A percentile compares a stretch with the other conserved stretches of the same genome.
Conservation (phyloP, 1,140 invertebrate genomes). For the Chironomus tepperi region DNA sequence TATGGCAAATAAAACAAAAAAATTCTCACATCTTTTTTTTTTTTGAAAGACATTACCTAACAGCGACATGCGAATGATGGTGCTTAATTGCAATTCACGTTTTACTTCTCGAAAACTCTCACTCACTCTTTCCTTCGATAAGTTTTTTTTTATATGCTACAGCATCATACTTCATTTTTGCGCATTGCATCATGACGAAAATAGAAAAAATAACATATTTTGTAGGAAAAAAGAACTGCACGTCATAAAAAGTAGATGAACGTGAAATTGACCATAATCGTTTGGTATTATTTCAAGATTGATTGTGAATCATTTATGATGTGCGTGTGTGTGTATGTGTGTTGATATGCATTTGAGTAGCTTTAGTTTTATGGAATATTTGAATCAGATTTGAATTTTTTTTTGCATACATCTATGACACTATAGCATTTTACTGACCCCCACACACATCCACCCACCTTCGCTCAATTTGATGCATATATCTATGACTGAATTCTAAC, state of each 20-base stretch:
- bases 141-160: not conserved
- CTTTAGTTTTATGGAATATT: not conserved
- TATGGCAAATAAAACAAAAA: not conserved
- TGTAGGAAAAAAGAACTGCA: not conserved
- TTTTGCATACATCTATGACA: not conserved
- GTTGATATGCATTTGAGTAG: not conserved
- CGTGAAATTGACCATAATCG: constrained; percentile 12
- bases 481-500: not conserved
- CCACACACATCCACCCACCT: not conserved
- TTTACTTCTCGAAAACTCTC: not conserved
- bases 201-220: not conserved
- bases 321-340: not conserved
- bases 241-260: not conserved
- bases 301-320: constrained; percentile 4
- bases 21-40: not conserved
- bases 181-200: not conserved
- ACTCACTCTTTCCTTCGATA: not conserved
- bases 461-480: not conserved
- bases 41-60: constrained; percentile 2
- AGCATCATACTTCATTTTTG: not conserved
- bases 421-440: not conserved
- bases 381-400: constrained; percentile 9
- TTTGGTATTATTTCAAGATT: constrained; percentile 14
- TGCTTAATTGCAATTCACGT: not conserved
- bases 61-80: not conserved